Evolutionary conservation across 2,797 vertebrate genomes (phyloP).

Genomic region (Mormyrus proboscirostris): DNA sequence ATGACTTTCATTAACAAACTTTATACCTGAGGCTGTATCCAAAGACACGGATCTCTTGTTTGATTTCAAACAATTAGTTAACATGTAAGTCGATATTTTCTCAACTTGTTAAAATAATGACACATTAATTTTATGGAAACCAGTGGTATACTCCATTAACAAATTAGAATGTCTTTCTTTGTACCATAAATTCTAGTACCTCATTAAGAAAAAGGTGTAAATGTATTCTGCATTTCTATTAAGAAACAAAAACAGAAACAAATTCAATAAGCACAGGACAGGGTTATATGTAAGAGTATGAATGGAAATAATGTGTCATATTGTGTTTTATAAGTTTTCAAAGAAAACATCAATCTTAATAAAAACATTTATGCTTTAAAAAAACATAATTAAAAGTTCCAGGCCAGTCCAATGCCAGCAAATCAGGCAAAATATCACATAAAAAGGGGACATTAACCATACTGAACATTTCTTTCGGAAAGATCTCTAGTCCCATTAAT

Average conservation of each 20-base stretch:
- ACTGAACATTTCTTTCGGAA: background rate
- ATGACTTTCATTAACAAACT: background rate
- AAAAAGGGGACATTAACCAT: background rate
- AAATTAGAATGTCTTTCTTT: conserved; percentile 25
- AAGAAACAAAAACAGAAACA: background rate
- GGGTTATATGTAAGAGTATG: background rate
- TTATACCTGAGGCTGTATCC: too few species aligned
- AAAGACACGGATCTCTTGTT: background rate
- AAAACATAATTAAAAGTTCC: background rate
- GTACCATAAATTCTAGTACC: conserved; percentile 2
- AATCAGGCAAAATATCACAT: background rate
- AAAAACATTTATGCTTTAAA: background rate
- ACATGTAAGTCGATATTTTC: background rate
- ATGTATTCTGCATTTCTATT: background rate
- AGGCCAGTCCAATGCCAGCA: background rate
- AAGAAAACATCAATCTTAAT: background rate
- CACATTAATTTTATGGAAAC: background rate
- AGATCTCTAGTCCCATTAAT: background rate
- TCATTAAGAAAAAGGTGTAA: conserved; percentile 14
- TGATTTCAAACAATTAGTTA: background rate
- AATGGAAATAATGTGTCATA: background rate
- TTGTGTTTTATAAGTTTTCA: background rate
- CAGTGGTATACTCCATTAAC: background rate
- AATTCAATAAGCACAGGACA: background rate
- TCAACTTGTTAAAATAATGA: background rate